Conservation (phyloP, 2,113 vertebrate species). For the Lasiurus cinereus region DNA sequence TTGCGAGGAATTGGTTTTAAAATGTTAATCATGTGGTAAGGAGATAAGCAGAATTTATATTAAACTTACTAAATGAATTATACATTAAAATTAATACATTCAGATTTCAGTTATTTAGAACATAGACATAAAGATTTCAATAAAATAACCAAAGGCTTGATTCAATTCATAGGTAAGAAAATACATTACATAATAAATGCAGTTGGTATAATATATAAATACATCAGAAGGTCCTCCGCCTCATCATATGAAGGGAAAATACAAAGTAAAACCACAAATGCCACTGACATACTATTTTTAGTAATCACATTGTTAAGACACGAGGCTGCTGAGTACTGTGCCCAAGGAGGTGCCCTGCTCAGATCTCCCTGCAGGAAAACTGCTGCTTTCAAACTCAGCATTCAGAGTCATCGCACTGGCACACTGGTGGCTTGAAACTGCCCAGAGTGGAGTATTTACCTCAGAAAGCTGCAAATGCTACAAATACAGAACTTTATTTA, state of each 20-base stretch:
- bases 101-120: constrained; percentile 25
- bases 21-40: not conserved
- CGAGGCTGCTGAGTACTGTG: not conserved
- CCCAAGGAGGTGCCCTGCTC: not conserved
- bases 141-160: not conserved
- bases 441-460: not conserved
- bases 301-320: not conserved
- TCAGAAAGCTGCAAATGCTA: not conserved
- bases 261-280: not conserved
- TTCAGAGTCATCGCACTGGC: not conserved
- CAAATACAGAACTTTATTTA: not conserved
- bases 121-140: not conserved
- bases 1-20: constrained; percentile 34
- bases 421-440: not conserved
- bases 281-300: not conserved
- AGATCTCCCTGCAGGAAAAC: not conserved
- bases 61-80: not conserved
- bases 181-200: not conserved
- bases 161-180: not conserved
- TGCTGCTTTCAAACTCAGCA: not conserved
- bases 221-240: not conserved
- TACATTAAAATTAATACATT: not conserved
- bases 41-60: constrained; percentile 8
- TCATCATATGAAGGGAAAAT: constrained; percentile 8
- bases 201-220: not conserved